Conservation (phyloP, 2,113 vertebrate genomes). For the Pluvialis apricaria region DNA sequence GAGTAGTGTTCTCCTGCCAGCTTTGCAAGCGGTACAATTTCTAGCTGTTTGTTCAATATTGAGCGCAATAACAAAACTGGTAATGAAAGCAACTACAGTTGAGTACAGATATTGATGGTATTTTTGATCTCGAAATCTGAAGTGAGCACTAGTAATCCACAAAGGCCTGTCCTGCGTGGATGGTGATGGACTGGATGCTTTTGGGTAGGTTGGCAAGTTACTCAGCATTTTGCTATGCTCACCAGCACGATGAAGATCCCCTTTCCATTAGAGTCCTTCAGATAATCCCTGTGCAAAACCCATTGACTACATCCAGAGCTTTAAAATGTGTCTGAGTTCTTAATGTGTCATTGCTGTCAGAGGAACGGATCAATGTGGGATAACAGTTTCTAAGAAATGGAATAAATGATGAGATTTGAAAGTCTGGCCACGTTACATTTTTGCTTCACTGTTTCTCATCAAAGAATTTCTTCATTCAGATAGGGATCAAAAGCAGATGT, state of each 20-base stretch:
- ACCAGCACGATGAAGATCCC: background rate
- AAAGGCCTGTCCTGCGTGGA: background rate
- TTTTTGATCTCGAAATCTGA: background rate
- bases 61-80: background rate
- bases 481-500: background rate
- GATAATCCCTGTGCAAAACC: background rate
- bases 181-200: background rate
- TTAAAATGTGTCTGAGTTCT: background rate
- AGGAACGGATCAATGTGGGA: background rate
- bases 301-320: background rate
- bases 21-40: background rate
- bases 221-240: background rate
- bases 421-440: background rate
- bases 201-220: background rate
- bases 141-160: background rate
- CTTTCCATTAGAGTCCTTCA: background rate
- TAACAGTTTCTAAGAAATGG: background rate
- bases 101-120: background rate
- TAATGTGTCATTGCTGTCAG: background rate
- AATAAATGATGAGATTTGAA: background rate
- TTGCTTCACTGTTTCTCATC: background rate
- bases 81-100: background rate
- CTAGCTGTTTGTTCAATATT: background rate
- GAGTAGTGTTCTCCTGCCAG: background rate
- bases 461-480: background rate